Evolutionary conservation across 2,888 invertebrate genomes (phyloP), one percentile per base, ranked within the genome.

Genomic region (Latrodectus elegans): DNA sequence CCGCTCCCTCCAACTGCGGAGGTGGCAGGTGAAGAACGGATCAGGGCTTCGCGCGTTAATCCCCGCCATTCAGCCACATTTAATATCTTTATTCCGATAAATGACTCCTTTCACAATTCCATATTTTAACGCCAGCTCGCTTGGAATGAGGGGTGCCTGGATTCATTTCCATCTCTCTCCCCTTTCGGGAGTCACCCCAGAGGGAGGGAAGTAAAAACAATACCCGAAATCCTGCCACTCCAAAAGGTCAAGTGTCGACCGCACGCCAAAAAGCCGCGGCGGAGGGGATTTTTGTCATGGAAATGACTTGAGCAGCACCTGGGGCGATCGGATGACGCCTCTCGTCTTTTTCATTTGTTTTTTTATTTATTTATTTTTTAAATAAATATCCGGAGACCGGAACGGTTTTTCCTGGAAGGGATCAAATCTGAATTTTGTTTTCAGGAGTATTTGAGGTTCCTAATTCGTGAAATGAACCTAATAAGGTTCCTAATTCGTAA

Each of bases 41-140:
- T 22, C 12, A 22, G 12, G 17, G 4, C 26, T n/a, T 68, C 22
- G n/a, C 12, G 26, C 10, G 68, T 22, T 12, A 22, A 9, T 26
- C 22, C 10, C 3, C 26, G 12, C 9, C 38, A 38, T 38, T 38
- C 38, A 38, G 38, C 38, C 38, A 65, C 55, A 55, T 84, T 84
- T 84, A 84, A 84, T 84, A 84, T 73, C 84, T 84, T 84, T 84
- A 84, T 84, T 84, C 84, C 77, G 78, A 84, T 78, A 84, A 84
- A 84, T 84, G 84, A 73, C 15, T 84, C 78, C 49, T 78, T 84
- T 84, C 78, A 84, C 65, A 83, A 55, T 83, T 83, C 83, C 83
- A 70, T 70, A 76, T 70, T 76, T 76, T 70, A 49, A 14, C 74
- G 53, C 55, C 52, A 15, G 17, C 17, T n/a, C 79, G 55, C 71